phyloP scores from a whole-genome alignment of 2,888 invertebrate species.

The Hirtodrosophila cameraria region DNA sequence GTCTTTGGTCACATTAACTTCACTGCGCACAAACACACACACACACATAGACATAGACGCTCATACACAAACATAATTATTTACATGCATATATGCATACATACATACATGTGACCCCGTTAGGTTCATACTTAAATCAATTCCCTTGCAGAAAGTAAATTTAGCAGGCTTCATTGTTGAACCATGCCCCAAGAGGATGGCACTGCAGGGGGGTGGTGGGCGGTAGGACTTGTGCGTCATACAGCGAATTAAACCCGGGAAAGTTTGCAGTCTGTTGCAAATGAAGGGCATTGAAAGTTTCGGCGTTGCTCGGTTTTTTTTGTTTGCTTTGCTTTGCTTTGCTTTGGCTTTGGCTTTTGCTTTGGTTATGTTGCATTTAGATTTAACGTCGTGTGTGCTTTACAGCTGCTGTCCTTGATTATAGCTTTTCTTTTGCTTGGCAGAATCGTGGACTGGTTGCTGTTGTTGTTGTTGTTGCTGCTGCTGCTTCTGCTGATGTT shows the following conservation, averaged over 20 bases:
- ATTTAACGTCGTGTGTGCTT: constrained; percentile 56
- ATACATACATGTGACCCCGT: constrained; percentile 61
- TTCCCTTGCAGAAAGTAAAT: constrained; percentile 34
- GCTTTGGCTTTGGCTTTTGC: too few species aligned
- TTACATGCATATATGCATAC: not conserved
- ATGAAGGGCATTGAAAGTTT: constrained; percentile 72
- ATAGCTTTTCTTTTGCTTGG: constrained; percentile 63
- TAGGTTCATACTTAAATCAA: constrained; percentile 55
- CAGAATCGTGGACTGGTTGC: constrained; percentile 51
- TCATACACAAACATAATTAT: not conserved
- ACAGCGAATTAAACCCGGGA: constrained; percentile 26
- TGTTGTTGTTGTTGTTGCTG: constrained; percentile 29
- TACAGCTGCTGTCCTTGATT: constrained; percentile 67
- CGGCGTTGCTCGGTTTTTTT: constrained; percentile 43
- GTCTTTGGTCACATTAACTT: not conserved
- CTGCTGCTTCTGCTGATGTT: constrained; percentile 30
- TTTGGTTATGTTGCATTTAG: constrained; percentile 46
- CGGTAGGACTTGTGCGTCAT: constrained; percentile 48
- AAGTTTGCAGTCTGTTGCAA: constrained; percentile 18
- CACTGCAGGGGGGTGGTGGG: not conserved
- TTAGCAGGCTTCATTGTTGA: constrained; percentile 36
- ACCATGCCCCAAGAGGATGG: constrained; percentile 1
- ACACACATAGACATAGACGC: not conserved
- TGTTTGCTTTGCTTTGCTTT: constrained; percentile 15
- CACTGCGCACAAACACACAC: not conserved